phyloP scores from a whole-genome alignment of 2,797 vertebrate species.

The Coilia nasus region DNA sequence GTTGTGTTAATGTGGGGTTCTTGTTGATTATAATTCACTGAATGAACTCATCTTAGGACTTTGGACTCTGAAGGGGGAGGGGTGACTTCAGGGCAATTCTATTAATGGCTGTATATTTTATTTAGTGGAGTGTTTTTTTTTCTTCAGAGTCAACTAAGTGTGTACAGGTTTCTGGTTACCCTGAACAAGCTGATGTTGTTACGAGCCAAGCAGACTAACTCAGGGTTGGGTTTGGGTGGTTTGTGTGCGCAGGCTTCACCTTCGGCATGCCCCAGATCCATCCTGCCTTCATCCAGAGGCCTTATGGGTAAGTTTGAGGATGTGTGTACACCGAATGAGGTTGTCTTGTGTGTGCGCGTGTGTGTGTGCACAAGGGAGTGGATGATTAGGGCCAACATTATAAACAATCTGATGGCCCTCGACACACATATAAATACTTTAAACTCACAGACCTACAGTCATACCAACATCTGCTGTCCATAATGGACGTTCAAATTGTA shows the following conservation, averaged over 20 bases:
- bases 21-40: neutral
- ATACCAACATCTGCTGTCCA: neutral
- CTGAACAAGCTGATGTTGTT: neutral
- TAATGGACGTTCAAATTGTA: neutral
- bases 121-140: neutral
- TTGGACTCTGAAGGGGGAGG: neutral
- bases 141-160: neutral
- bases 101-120: constrained; percentile 18
- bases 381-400: neutral
- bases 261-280: constrained; percentile 98
- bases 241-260: constrained; percentile 85
- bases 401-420: neutral
- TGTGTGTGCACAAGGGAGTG: constrained; percentile 15
- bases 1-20: neutral
- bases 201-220: neutral
- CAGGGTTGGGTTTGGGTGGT: constrained; percentile 20
- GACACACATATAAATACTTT: neutral
- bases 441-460: neutral
- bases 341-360: constrained; percentile 42
- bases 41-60: neutral
- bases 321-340: constrained; percentile 40
- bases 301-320: constrained; percentile 92
- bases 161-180: neutral
- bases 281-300: constrained; percentile 98
- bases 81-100: neutral